A percentile compares a stretch with the other conserved stretches of the same genome.
Evolutionary conservation across 2,113 vertebrate genomes (phyloP).

Genomic region (Gallinago media): DNA sequence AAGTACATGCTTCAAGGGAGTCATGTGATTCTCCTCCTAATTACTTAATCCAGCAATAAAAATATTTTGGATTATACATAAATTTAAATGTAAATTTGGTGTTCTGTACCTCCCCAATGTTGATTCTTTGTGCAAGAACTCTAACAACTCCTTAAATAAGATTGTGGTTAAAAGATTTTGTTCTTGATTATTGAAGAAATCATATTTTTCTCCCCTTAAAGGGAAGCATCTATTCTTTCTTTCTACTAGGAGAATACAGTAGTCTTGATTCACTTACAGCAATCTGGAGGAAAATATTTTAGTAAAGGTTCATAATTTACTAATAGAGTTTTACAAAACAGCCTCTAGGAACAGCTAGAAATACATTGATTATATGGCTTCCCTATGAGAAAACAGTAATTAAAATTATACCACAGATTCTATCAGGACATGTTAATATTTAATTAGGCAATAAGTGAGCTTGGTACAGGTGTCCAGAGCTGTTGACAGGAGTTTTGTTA

Average conservation of each 20-base stretch:
- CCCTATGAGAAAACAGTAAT: slow-evolving; percentile 70
- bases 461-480: slow-evolving; percentile 41
- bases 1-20: slow-evolving; percentile 9
- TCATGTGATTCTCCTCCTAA: slow-evolving; percentile 11
- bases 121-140: not conserved
- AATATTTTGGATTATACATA: not conserved
- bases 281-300: slow-evolving; percentile 56
- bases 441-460: slow-evolving; percentile 59
- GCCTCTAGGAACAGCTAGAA: slow-evolving; percentile 64
- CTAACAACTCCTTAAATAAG: not conserved
- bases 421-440: slow-evolving; percentile 71
- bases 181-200: not conserved
- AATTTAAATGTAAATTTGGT: not conserved
- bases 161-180: not conserved
- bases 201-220: not conserved
- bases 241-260: not conserved
- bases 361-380: slow-evolving; percentile 64
- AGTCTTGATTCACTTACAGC: slow-evolving; percentile 38
- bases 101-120: not conserved
- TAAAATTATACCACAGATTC: slow-evolving; percentile 68
- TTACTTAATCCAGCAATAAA: slow-evolving; percentile 11
- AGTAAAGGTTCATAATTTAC: slow-evolving; percentile 43
- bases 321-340: slow-evolving; percentile 44
- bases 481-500: slow-evolving; percentile 53
- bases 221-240: not conserved